phyloP scores from a whole-genome alignment of 2,888 invertebrate genomes.

The Monoplex corrugatus region DNA sequence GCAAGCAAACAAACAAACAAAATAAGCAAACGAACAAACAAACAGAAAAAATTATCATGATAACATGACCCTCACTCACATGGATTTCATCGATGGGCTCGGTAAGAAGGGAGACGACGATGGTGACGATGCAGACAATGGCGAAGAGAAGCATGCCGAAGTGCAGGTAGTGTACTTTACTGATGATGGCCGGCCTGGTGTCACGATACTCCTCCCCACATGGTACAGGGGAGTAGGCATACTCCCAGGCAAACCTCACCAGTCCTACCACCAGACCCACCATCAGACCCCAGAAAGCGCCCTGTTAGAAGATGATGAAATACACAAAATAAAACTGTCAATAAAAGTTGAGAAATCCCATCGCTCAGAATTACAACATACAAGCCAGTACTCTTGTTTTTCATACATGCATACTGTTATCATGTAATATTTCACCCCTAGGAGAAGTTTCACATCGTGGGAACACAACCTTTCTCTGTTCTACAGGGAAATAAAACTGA shows the following conservation, averaged over 20 bases:
- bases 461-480: too few relatives aligned
- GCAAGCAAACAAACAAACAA: too few relatives aligned
- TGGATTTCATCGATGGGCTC: slow-evolving; percentile 81
- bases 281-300: slow-evolving; percentile 85
- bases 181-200: slow-evolving; percentile 71
- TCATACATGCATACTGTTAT: too few relatives aligned
- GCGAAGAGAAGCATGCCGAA: slow-evolving; percentile 83
- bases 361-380: too few relatives aligned
- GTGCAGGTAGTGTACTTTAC: slow-evolving; percentile 82
- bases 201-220: slow-evolving; percentile 37
- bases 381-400: too few relatives aligned
- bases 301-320: slow-evolving; percentile 80
- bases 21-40: too few relatives aligned
- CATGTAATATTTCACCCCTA: too few relatives aligned
- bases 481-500: too few relatives aligned
- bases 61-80: slow-evolving; percentile 77
- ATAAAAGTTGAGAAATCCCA: too few relatives aligned
- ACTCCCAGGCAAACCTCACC: slow-evolving; percentile 83
- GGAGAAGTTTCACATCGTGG: too few relatives aligned
- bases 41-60: too few relatives aligned
- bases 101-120: slow-evolving; percentile 83
- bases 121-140: slow-evolving; percentile 80
- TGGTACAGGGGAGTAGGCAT: slow-evolving; percentile 79
- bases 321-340: too few relatives aligned
- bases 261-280: slow-evolving; percentile 83